These are phyloP conservation scores for Alsophila aescularia DNA, from an alignment of 2,888 invertebrate genomes.

Conservation along the genomic window DNA sequence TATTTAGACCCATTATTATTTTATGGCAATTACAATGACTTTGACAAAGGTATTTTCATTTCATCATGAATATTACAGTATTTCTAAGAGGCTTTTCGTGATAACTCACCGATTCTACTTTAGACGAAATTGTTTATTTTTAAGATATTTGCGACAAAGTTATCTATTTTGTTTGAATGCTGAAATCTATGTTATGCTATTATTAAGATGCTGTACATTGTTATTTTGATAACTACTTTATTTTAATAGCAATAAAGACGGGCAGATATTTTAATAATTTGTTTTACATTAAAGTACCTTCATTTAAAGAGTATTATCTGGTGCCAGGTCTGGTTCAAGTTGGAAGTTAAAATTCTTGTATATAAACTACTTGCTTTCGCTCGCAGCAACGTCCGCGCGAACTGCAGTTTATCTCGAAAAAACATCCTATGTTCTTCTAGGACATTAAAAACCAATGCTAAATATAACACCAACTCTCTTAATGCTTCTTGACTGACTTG, in stretches of 20 bases:
- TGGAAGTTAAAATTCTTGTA: too few species aligned
- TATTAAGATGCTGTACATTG: conserved; percentile 61
- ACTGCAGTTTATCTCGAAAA: too few species aligned
- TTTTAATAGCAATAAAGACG: conserved; percentile 76
- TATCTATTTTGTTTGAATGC: conserved; percentile 24
- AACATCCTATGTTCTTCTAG: too few species aligned
- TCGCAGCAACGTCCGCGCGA: too few species aligned
- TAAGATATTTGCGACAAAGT: conserved; percentile 4
- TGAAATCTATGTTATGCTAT: conserved; percentile 45
- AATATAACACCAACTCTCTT: too few species aligned
- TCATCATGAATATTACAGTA: conserved; percentile 28
- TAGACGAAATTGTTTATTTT: conserved; percentile 2
- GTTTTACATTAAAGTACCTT: conserved; percentile 23
- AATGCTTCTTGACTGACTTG: too few species aligned
- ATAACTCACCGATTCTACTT: conserved; percentile 26
- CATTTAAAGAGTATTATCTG: neutral
- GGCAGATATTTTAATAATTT: conserved; percentile 46
- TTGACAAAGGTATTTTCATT: conserved; percentile 10
- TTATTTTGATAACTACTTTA: conserved; percentile 66
- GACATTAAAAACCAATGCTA: too few species aligned
- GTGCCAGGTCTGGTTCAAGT: too few species aligned
- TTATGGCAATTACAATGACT: neutral
- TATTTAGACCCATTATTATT: neutral
- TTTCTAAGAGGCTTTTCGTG: conserved; percentile 37
- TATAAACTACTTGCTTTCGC: too few species aligned